Evolutionary conservation across 2,888 invertebrate species (phyloP).

Genomic region (Hydrotaea cyrtoneurina): DNA sequence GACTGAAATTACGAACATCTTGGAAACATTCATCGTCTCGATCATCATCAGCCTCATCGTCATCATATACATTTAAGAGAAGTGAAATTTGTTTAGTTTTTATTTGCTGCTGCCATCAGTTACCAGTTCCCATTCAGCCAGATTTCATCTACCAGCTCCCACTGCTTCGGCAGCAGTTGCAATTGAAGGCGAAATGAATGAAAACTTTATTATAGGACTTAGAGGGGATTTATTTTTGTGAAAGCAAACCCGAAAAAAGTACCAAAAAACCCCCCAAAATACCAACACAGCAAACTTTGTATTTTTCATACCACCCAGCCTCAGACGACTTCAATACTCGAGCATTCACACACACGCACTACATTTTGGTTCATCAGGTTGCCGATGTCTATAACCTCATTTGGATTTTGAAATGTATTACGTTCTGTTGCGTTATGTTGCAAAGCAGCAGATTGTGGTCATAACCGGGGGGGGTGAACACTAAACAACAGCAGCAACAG

Average conservation of each 20-base stretch:
- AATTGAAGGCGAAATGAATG: constrained; percentile 30
- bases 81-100: constrained; percentile 2
- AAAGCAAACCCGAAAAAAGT: not conserved
- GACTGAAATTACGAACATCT: constrained; percentile 28
- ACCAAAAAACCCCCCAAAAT: constrained; percentile 12
- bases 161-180: not conserved
- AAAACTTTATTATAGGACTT: constrained; percentile 32
- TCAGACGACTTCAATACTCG: too few relatives aligned
- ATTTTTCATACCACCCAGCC: not conserved
- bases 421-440: not conserved
- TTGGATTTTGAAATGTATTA: not conserved
- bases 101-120: not conserved
- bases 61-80: not conserved
- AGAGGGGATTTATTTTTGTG: constrained; percentile 24
- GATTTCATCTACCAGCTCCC: too few relatives aligned
- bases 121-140: not conserved
- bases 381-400: constrained; percentile 13
- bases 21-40: not conserved
- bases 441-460: not conserved
- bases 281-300: constrained; percentile 1
- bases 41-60: not conserved
- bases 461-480: not conserved
- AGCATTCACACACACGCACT: too few relatives aligned
- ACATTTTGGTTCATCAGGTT: not conserved
- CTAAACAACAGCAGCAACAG: not conserved